Base-by-base conservation (phyloP, 2,888 invertebrate genomes). In the Diplazon laetatorius region DNA sequence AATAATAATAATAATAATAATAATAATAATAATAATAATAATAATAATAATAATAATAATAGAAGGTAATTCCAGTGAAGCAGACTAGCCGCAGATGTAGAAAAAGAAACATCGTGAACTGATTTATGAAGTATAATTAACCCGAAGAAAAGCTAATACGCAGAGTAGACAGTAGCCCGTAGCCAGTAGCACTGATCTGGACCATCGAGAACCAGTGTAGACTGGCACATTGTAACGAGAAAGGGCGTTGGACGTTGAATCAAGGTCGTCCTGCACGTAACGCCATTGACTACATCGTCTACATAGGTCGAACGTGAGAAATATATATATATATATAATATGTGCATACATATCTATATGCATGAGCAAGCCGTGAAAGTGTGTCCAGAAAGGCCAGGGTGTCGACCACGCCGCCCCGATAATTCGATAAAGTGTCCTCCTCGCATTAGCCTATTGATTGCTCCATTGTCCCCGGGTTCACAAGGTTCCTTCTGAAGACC, bases 391-490 rank as follows among this genome's bases (percentile, higher is more conserved):
- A 71, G 66, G 73, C 18, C 83, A 83, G 83, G 86, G 86, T 85
- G 85, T 83, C 82, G 76, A 84, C 83, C 86, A 82, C 84, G 85
- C 88, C 89, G 82, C 87, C 85, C 88, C 89, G 88, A 90, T 90
- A 91, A 91, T 90, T 91, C 85, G 88, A 90, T 91, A 87, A 89
- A 87, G 88, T 87, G 87, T 89, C 89, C 90, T 55, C 55, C 55
- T 88, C 89, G 88, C 89, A 90, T 90, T 90, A 91, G 89, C 89
- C 88, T 90, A 91, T 91, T 91, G 91, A 90, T 91, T 91, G 90
- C 88, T 86, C 89, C 88, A 91, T 91, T 91, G 90, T 91, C 86
- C 85, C 83, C 46, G 42, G 20, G 72, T 66, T 44, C 68, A 37
- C 46, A 18, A 48, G 68, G 52, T 57, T 78, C 30, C 77, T 74